Percentiles rank a stretch among this genome's conserved stretches.
phyloP scores from a whole-genome alignment of 2,113 vertebrate species.

The Hylia prasina region DNA sequence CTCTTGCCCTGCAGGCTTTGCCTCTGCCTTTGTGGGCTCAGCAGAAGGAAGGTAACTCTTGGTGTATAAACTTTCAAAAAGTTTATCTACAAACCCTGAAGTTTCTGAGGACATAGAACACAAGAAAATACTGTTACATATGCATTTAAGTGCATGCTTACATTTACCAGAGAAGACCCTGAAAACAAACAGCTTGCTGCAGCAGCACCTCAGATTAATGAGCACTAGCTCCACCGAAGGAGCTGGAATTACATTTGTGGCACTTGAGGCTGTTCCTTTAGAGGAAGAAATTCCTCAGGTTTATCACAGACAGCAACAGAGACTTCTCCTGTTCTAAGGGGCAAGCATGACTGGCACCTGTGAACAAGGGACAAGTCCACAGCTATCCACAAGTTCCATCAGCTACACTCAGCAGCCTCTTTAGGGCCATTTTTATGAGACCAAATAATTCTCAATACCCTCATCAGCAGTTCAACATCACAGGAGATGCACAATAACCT shows the following conservation, averaged over 20 bases:
- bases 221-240: background rate
- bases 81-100: constrained; percentile 95
- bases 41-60: constrained; percentile 89
- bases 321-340: background rate
- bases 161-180: background rate
- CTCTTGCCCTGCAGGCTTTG: constrained; percentile 78
- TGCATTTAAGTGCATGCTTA: background rate
- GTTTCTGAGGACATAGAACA: constrained; percentile 83
- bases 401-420: background rate
- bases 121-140: background rate
- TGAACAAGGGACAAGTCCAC: background rate
- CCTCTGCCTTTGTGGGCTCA: constrained; percentile 84
- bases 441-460: background rate
- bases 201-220: background rate
- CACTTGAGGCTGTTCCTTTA: background rate
- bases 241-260: background rate
- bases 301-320: background rate
- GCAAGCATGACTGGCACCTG: fast-evolving
- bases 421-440: background rate
- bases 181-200: background rate
- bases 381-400: background rate
- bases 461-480: background rate
- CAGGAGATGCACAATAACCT: background rate
- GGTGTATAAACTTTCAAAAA: constrained; percentile 93
- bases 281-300: background rate